Base-by-base conservation (phyloP, 2,888 invertebrate species). In the Agapostemon virescens region DNA sequence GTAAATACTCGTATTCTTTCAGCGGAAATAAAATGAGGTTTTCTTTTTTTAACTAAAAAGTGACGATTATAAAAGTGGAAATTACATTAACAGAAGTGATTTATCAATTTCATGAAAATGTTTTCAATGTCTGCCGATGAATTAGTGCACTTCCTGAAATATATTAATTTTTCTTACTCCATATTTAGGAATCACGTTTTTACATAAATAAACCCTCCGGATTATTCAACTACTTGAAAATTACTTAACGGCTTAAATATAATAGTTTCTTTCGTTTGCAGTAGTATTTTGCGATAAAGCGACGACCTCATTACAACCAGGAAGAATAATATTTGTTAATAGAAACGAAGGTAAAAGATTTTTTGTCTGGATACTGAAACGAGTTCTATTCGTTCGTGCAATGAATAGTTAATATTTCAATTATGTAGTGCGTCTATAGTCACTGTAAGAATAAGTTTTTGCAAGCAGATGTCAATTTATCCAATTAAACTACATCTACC, bases 401-500 rank as follows among this genome's bases (percentile, higher is more conserved):
- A 13, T 40, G 40, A 4, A 15, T 2, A 4, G 15, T 40, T 40
- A 49, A 49, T n/a, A 49, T 49, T 49, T 49, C n/a, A 49, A 20
- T n/a, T n/a, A n/a, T 49, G 2, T 49, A 49, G 9, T 49, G 40
- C 15, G 13, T 40, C n/a, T 49, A n/a, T n/a, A 49, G 52, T 11
- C 55, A 49, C 49, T 49, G n/a, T 49, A n/a, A n/a, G 49, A 49
- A 49, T 49, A 49, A n/a, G n/a, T n/a, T 49, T 49, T 11, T 49
- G 49, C n/a, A n/a, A 45, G n/a, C 45, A 9, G 20, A 20, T 45
- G 20, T n/a, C 7, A 45, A 45, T 45, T 45, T 55, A 26, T 15
- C 26, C 26, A 55, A 55, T 11, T 55, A 55, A 55, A 15, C 23
- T 26, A 1, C 13, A 13, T 26, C 23, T 55, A 6, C 3, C 17